Evolutionary conservation across 37 sponge, comb jelly and placozoan species (phyloP), one percentile per base, ranked within the genome.

Genomic region (Chondrosia reniformis): DNA sequence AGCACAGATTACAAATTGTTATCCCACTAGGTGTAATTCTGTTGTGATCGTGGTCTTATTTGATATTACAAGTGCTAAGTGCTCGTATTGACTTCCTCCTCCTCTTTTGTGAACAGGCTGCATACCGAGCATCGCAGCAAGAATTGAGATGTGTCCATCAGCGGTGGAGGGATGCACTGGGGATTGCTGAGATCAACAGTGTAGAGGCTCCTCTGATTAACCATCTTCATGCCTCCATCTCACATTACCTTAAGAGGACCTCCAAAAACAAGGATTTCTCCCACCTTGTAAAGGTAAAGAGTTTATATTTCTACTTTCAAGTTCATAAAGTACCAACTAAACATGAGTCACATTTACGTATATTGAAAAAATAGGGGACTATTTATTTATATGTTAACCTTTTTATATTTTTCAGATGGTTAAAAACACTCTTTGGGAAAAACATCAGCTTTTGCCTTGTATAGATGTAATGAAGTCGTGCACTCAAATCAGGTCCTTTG

Each of bases 201-300:
- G 40, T 6, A 24, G 34, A 79, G 9, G 46, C 9, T 15, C 13
- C 69, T 32, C 80, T 80, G 6, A 55, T 80, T 41, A 76, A 44
- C 21, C 89, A 89, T 58, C 72, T 84, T 28, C 80, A 89, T 55
- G 80, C 89, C 10, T 74, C 85, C 25, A 76, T 89, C 3, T 74
- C 58, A 0, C 72, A 81, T 34, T 89, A 77, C 57, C 67, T 89
- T 27, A 76, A 75, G 43, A 84, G 61, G 56, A 83, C 52, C 24
- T 32, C n/a, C 42, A 57, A 40, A 19, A 45, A 27, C 2, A 73
- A 27, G 8, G 46, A 78, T 32, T 40, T 42, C 17, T 59, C 57
- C 34, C n/a, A 15, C 30, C 34, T 81, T 6, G 73, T 69, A 1
- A 55, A 81, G 63, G 87, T 86, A 30, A 49, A 15, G 15, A 15